Percentiles rank a stretch among this genome's conserved stretches.
Conservation (phyloP, 2,797 vertebrate species). For the Gambelia wislizenii region DNA sequence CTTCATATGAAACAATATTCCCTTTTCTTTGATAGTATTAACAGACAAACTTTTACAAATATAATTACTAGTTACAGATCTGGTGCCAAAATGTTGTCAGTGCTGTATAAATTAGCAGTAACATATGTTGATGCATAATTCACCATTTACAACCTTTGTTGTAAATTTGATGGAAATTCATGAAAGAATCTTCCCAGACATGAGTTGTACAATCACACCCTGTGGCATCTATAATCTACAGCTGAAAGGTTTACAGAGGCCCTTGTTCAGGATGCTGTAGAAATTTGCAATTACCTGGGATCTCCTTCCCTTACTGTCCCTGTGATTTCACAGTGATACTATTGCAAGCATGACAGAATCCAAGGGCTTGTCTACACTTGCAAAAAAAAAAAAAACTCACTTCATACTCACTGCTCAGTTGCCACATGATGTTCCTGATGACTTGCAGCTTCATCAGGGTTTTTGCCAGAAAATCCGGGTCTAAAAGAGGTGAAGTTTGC, state of each 20-base stretch:
- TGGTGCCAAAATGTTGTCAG: conserved; percentile 71
- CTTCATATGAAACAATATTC: conserved; percentile 32
- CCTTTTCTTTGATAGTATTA: conserved; percentile 51
- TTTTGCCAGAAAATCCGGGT: no score
- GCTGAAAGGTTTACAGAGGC: conserved; percentile 20
- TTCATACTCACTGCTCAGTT: no score
- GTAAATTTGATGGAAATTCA: conserved; percentile 77
- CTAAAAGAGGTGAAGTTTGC: no score
- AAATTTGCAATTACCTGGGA: not conserved
- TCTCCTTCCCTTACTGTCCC: not conserved
- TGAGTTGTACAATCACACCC: conserved; percentile 53
- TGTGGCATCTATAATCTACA: conserved; percentile 21
- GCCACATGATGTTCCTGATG: no score
- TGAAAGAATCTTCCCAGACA: conserved; percentile 64
- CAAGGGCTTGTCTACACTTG: no score
- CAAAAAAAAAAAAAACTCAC: no score
- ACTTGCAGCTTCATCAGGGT: no score
- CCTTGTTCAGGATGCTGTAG: not conserved
- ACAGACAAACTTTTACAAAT: conserved; percentile 65
- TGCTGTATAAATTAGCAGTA: conserved; percentile 80
- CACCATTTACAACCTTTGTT: conserved; percentile 73
- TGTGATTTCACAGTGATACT: not conserved
- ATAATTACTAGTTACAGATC: conserved; percentile 63
- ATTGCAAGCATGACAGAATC: not conserved
- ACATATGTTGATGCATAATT: conserved; percentile 87